Evolutionary conservation across 2,113 vertebrate genomes (phyloP).

Genomic region (Spilogale gracilis): DNA sequence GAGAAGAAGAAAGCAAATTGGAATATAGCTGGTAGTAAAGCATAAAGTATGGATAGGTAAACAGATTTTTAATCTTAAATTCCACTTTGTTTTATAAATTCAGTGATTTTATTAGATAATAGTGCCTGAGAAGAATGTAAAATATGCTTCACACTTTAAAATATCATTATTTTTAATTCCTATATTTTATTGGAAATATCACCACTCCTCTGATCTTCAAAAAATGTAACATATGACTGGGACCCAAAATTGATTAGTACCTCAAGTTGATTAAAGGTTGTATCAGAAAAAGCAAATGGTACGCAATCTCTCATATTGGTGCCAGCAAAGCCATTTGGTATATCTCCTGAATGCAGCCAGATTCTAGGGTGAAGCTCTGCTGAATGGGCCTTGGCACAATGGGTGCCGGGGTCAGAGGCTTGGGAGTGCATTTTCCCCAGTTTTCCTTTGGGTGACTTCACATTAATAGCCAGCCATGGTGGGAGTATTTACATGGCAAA

Average conservation of each 20-base stretch:
- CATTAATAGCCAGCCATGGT: background rate
- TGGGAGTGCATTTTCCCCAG: background rate
- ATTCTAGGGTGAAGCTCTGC: background rate
- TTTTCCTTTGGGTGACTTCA: background rate
- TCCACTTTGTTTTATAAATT: background rate
- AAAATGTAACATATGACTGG: background rate
- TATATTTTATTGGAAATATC: background rate
- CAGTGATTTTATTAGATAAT: background rate
- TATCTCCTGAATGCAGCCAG: background rate
- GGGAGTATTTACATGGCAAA: background rate
- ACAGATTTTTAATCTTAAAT: background rate
- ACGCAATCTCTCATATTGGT: background rate
- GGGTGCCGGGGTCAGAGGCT: rapidly evolving
- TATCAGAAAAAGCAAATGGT: background rate
- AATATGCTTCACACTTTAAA: background rate
- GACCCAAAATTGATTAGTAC: background rate
- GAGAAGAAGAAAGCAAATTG: background rate
- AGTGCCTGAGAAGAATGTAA: background rate
- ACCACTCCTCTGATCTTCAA: background rate
- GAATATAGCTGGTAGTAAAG: background rate
- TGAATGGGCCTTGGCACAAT: background rate
- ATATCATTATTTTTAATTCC: background rate
- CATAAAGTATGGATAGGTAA: background rate
- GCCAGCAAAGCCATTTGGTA: background rate
- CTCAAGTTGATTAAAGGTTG: background rate